Percentiles rank a stretch among this genome's conserved stretches.
These are phyloP conservation scores for Drosophila ogumai DNA, from an alignment of 1,140 invertebrate species.

Conservation along the genomic window DNA sequence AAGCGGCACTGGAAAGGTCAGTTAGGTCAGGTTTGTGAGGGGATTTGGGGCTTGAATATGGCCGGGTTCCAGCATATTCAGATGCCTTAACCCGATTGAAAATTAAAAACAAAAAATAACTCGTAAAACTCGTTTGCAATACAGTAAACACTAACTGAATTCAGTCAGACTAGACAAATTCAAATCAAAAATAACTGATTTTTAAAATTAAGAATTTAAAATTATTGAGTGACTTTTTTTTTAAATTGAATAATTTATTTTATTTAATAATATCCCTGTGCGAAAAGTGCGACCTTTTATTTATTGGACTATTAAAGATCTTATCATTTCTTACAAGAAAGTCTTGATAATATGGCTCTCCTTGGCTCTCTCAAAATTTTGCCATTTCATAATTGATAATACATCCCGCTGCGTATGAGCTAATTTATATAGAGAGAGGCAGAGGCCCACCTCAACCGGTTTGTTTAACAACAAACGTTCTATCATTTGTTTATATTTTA, in stretches of 20 bases:
- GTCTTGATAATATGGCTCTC: neutral
- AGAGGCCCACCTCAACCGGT: neutral
- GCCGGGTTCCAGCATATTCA: neutral
- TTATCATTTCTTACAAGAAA: neutral
- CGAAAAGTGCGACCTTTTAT: no score
- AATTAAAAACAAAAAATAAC: neutral
- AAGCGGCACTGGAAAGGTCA: no score
- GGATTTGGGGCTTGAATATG: no score
- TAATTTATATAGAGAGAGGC: neutral
- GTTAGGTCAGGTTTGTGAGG: no score
- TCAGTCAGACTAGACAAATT: no score
- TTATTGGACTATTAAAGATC: no score
- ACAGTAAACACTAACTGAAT: neutral
- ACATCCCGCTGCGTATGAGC: neutral
- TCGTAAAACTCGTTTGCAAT: neutral
- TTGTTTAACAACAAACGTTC: slow-evolving; percentile 36
- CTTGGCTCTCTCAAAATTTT: neutral
- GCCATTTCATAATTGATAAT: neutral
- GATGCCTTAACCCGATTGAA: neutral
- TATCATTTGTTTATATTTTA: slow-evolving; percentile 30
- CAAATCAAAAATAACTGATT: no score
- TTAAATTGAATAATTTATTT: no score
- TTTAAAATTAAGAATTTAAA: no score
- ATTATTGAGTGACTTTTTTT: no score
- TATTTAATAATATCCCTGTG: no score